Percentiles rank a stretch among this genome's conserved stretches.
phyloP scores from a whole-genome alignment of 2,888 invertebrate species.

The Parapristionchus giblindavisi region DNA sequence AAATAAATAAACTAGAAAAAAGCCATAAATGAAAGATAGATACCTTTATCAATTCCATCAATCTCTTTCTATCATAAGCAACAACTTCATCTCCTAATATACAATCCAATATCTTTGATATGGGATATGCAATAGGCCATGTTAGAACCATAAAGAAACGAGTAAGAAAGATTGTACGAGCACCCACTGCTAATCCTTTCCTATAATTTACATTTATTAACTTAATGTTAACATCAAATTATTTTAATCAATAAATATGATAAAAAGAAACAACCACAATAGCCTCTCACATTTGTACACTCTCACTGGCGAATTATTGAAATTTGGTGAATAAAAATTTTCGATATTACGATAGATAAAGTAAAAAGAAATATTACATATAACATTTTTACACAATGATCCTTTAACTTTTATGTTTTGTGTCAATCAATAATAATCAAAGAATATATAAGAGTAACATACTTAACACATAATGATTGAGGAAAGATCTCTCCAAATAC shows the following conservation, averaged over 20 bases:
- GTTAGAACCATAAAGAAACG: constrained; percentile 91
- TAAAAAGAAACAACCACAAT: too few species aligned
- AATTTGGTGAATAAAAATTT: too few species aligned
- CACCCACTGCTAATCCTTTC: constrained; percentile 65
- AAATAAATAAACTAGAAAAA: too few species aligned
- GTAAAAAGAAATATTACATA: too few species aligned
- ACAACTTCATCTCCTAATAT: constrained; percentile 90
- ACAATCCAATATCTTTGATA: constrained; percentile 71
- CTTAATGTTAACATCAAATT: background rate
- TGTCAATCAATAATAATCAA: constrained; percentile 91
- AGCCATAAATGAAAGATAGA: too few species aligned
- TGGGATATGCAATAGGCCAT: constrained; percentile 80
- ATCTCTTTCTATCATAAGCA: constrained; percentile 91
- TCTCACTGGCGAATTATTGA: too few species aligned
- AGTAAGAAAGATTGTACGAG: constrained; percentile 85
- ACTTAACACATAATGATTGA: constrained; percentile 72
- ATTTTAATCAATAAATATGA: background rate
- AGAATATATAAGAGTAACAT: constrained; percentile 71
- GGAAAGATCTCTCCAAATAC: constrained; percentile 81
- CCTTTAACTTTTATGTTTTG: too few species aligned
- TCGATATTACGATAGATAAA: too few species aligned
- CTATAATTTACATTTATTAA: constrained; percentile 45
- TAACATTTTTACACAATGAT: too few species aligned
- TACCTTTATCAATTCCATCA: constrained; percentile 87
- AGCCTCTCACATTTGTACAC: too few species aligned